These are phyloP conservation scores for Scaptomyza graminum DNA, from an alignment of 1,140 invertebrate species.

Conservation along the genomic window DNA sequence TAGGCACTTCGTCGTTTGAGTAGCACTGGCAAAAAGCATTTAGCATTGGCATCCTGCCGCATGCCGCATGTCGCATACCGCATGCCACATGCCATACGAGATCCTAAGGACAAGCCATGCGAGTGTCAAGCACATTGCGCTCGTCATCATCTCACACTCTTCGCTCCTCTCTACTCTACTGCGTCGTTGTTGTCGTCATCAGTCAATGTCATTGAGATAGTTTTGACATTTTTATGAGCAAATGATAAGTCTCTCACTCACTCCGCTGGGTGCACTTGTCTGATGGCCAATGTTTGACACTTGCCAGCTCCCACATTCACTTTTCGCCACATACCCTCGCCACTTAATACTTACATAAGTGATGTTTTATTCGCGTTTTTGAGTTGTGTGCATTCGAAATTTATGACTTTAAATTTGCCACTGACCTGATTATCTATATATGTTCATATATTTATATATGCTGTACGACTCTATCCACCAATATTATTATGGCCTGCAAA, in stretches of 20 bases:
- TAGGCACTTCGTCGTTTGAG: constrained; percentile 58
- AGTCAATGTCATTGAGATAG: constrained; percentile 79
- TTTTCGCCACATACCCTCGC: not conserved
- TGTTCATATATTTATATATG: constrained; percentile 54
- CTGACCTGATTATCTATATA: constrained; percentile 39
- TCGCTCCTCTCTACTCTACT: not conserved
- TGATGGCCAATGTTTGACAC: constrained; percentile 79
- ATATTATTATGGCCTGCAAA: constrained; percentile 50
- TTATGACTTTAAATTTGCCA: constrained; percentile 50
- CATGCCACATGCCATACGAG: constrained; percentile 19
- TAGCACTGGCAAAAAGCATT: constrained; percentile 56
- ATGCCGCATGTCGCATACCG: constrained; percentile 13
- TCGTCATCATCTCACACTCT: constrained; percentile 12
- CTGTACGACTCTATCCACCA: constrained; percentile 32
- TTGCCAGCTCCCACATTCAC: constrained; percentile 49
- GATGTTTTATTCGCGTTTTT: constrained; percentile 4
- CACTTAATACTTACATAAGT: not conserved
- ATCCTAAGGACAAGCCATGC: constrained; percentile 39
- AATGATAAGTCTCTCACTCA: constrained; percentile 71
- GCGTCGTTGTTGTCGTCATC: constrained; percentile 51
- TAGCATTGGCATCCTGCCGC: constrained; percentile 67
- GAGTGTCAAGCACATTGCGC: constrained; percentile 41
- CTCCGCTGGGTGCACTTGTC: constrained; percentile 62
- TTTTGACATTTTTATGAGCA: constrained; percentile 82
- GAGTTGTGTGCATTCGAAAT: constrained; percentile 40